These are phyloP conservation scores for Amiota mariae DNA, from an alignment of 2,888 invertebrate species.

Conservation along the genomic window DNA sequence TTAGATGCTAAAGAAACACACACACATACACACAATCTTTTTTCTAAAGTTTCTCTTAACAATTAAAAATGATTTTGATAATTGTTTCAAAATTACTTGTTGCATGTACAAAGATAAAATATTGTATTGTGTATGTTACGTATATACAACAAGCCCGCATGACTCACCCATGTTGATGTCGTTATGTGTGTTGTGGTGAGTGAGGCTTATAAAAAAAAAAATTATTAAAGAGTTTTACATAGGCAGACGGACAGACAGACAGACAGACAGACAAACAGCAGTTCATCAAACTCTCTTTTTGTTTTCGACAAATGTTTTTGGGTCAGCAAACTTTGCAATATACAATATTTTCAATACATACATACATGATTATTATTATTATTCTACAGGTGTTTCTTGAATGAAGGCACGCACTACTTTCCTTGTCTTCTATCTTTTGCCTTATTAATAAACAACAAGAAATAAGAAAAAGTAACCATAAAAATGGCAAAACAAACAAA, in stretches of 20 bases:
- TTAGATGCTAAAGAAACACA: too few relatives aligned
- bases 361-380: conserved; percentile 18
- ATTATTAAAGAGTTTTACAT: conserved; percentile 3
- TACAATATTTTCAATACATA: background rate
- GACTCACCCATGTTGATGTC: background rate
- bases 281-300: conserved; percentile 14
- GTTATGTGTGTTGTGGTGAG: background rate
- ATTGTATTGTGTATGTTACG: background rate
- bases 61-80: conserved; percentile 25
- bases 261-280: background rate
- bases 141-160: conserved; percentile 15
- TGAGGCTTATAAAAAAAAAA: background rate
- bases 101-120: too few relatives aligned
- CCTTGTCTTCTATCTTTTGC: conserved; percentile 10
- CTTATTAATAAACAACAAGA: conserved; percentile 1
- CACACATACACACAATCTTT: too few relatives aligned
- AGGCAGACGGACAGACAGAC: background rate
- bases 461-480: background rate
- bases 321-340: conserved; percentile 10
- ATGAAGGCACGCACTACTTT: conserved; percentile 13
- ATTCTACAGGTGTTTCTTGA: conserved; percentile 20
- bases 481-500: background rate
- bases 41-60: background rate
- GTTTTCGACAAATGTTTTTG: background rate
- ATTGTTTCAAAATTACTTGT: conserved; percentile 26